Evolutionary conservation across 1,140 invertebrate species (phyloP), one percentile per base, ranked within the genome.

Genomic region (Hyposmocoma kahamanoa): DNA sequence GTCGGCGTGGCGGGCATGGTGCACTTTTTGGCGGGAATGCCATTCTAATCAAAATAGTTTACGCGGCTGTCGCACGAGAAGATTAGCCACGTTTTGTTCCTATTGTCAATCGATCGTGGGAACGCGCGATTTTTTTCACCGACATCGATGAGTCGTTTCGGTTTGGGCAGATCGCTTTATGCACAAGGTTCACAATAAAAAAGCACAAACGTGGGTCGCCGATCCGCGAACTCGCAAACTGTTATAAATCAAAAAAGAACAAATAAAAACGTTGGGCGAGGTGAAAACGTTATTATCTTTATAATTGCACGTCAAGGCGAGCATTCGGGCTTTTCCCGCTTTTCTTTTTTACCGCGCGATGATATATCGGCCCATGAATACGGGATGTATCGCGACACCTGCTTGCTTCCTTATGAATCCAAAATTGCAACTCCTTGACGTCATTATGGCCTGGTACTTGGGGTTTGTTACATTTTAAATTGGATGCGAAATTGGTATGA

Each of bases 11-110:
- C 52, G 22, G 53, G 73, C 68, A 53, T 63, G 42, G 41, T 30
- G 42, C 42, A 26, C 47, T 50, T 56, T 62, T 60, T 38, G 62
- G 67, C 67, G 65, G 67, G 67, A 73, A 63, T 67, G 72, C 70
- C 68, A 80, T 78, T 84, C 78, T 84, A 83, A 84, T 84, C 81
- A 83, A 84, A 84, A 84, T 84, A 78, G 77, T 84, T 84, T 83
- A 84, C 79, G 79, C 72, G 69, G 66, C 59, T 58, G 38, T 58
- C 62, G 55, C 57, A 42, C 11, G 8, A n/a, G 15, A 6, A 17
- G 38, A 41, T 21, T 41, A 41, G 9, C 11, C 18, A 21, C 19
- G 1, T 41, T 41, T 41, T 41, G 38, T 22, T 46, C 30, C 41
- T 46, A 52, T 34, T 34, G 42, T 53, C 56, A 28, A 11, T 56